Evolutionary conservation across 2,888 invertebrate species (phyloP).

Genomic region (Chrysotoxum bicinctum): DNA sequence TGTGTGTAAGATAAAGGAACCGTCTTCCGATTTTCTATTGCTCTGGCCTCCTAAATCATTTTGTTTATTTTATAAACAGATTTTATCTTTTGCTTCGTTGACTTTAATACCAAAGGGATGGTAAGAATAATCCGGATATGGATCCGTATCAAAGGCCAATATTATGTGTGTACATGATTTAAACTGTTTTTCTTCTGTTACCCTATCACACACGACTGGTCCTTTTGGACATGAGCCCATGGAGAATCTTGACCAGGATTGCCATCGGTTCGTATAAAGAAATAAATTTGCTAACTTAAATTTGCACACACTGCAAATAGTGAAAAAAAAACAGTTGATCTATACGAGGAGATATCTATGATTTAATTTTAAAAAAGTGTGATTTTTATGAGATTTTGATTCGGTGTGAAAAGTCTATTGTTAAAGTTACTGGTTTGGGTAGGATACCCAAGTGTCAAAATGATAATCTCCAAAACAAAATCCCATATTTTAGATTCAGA

Average conservation of each 20-base stretch:
- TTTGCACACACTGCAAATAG: no score
- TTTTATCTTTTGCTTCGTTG: constrained; percentile 73
- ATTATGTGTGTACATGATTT: constrained; percentile 73
- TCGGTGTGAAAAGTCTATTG: no score
- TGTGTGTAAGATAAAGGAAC: constrained; percentile 11
- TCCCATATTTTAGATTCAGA: no score
- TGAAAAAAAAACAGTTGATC: no score
- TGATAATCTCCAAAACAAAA: no score
- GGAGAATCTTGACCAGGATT: not conserved
- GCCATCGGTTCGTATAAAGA: not conserved
- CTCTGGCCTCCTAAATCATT: constrained; percentile 67
- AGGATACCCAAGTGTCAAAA: no score
- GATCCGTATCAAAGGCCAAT: constrained; percentile 72
- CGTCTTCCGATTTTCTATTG: constrained; percentile 31
- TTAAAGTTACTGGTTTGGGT: no score
- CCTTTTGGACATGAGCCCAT: constrained; percentile 36
- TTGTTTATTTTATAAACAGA: constrained; percentile 73
- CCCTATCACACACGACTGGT: constrained; percentile 67
- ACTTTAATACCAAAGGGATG: constrained; percentile 71
- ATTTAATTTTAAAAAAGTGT: no score
- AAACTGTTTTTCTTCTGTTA: constrained; percentile 71
- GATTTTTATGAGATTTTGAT: no score
- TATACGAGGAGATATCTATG: no score
- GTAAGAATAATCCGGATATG: constrained; percentile 72
- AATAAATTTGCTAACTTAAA: not conserved